Evolutionary conservation across 1,140 invertebrate species (phyloP), one percentile per base, ranked within the genome.

Genomic region (Bicyclus anynana): DNA sequence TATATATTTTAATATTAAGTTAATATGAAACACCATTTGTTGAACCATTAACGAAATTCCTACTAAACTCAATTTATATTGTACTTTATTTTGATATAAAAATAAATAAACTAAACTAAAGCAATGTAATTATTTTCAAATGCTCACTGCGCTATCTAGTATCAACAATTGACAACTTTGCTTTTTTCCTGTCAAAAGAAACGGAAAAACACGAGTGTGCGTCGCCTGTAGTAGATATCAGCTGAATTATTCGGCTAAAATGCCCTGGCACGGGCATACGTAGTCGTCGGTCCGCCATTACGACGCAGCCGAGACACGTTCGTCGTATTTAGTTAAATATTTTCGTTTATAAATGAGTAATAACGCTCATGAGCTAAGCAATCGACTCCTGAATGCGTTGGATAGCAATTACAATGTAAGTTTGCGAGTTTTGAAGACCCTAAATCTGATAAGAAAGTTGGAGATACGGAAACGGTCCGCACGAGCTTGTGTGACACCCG

Each of bases 211-310:
- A 88, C 85, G 83, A 86, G 78, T 79, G 80, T 84, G 85, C 83
- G 83, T 88, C 85, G 83, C 82, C 86, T 89, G 78, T 66, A 79
- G 82, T 84, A 84, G 84, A 84, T 89, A 89, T 89, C 87, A 89
- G 87, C 86, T 89, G 87, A 89, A 89, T 88, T 89, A 89, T 89
- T 89, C 87, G 87, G 87, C 87, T 88, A 86, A 84, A 89, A 88
- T 87, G 87, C 85, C 87, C 87, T 88, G 87, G 84, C 87, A 87
- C 84, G 87, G 84, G 85, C 87, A 89, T 89, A 89, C 87, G 87
- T 89, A 89, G 87, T 87, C 85, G 79, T 89, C 85, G 87, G 87
- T 89, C 87, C 83, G 87, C 87, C 87, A 89, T 89, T 89, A 88
- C 87, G 87, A 87, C 83, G 84, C 84, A 88, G 81, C 84, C 84